Conservation (phyloP, 2,888 invertebrate genomes). For the Caradrina kadenii region DNA sequence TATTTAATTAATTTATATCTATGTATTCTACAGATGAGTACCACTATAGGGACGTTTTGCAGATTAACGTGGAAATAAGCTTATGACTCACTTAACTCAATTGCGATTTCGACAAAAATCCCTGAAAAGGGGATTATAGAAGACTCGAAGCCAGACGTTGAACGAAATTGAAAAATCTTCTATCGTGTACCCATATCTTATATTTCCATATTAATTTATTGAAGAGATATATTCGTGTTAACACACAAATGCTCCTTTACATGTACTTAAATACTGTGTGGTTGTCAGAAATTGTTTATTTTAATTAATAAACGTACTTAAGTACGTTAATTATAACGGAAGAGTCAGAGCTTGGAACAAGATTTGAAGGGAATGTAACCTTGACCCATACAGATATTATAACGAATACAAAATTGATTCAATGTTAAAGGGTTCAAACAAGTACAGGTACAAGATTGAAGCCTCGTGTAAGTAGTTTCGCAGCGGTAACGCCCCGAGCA, state of each 20-base stretch:
- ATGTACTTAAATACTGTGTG: conserved; percentile 5
- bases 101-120: conserved; percentile 32
- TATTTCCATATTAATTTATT: conserved; percentile 9
- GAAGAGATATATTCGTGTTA: conserved; percentile 13
- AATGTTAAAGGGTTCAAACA: conserved; percentile 36
- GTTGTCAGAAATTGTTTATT: conserved; percentile 29
- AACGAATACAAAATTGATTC: conserved; percentile 25
- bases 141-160: conserved; percentile 31
- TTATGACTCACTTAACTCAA: conserved; percentile 16
- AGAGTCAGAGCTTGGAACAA: conserved; percentile 16
- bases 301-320: conserved; percentile 51
- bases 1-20: no score
- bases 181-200: conserved; percentile 7
- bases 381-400: conserved; percentile 36
- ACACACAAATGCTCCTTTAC: conserved; percentile 5
- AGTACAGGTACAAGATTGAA: conserved; percentile 44
- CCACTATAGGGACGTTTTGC: background rate
- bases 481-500: conserved; percentile 40
- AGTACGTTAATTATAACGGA: conserved; percentile 47
- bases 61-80: conserved; percentile 36
- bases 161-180: conserved; percentile 47
- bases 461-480: conserved; percentile 31
- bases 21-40: no score
- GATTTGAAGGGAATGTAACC: conserved; percentile 36
- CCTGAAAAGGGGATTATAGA: conserved; percentile 32